phyloP scores from a whole-genome alignment of 2,888 invertebrate species.

The Lepas anatifera region DNA sequence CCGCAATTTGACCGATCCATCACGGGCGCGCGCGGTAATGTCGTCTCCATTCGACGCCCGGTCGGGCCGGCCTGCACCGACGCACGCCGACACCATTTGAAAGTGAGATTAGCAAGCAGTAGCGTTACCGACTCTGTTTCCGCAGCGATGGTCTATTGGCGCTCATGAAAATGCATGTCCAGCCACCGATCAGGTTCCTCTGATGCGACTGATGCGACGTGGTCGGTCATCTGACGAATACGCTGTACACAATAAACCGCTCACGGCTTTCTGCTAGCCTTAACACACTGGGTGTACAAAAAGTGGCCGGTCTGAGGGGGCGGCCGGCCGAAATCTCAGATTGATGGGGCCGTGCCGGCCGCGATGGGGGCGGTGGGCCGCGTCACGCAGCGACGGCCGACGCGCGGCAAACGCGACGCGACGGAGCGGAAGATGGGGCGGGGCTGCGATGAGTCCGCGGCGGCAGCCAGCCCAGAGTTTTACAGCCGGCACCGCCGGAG shows the following conservation, averaged over 20 bases:
- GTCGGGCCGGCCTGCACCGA: not conserved
- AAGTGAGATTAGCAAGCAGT: not conserved
- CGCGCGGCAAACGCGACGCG: conserved; percentile 9
- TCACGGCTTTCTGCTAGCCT: too few species aligned
- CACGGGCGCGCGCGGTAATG: not conserved
- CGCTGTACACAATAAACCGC: too few species aligned
- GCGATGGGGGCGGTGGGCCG: not conserved
- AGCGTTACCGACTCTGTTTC: not conserved
- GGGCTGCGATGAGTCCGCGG: not conserved
- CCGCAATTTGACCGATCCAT: conserved; percentile 1
- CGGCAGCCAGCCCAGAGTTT: not conserved
- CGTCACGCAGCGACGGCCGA: too few species aligned
- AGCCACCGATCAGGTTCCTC: too few species aligned
- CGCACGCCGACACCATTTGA: not conserved
- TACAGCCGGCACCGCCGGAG: not conserved
- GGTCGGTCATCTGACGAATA: not conserved
- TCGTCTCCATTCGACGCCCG: not conserved
- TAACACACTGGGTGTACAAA: not conserved
- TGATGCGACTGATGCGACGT: too few species aligned
- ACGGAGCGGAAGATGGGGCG: conserved; percentile 3
- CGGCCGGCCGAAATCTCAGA: not conserved
- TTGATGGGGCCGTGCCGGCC: not conserved
- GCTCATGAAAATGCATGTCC: conserved; percentile 1
- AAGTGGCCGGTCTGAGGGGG: not conserved
- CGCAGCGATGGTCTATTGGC: not conserved